A percentile compares a stretch with the other conserved stretches of the same genome.
Conservation (phyloP, 2,113 vertebrate genomes). For the Anhinga rufa region DNA sequence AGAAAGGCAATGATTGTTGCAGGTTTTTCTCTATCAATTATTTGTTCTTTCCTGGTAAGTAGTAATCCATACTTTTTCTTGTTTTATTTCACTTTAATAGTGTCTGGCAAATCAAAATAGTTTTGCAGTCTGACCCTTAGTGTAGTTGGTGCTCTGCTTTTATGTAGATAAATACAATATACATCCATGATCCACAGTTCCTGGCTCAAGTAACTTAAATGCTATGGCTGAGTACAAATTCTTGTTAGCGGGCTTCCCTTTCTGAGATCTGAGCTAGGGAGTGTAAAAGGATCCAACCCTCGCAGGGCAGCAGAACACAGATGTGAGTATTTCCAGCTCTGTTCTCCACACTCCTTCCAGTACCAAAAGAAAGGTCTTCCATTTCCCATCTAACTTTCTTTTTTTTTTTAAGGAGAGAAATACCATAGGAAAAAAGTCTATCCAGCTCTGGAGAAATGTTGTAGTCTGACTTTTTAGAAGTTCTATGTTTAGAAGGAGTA, state of each 20-base stretch:
- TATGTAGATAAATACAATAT: neutral
- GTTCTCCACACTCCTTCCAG: neutral
- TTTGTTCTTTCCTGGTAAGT: neutral
- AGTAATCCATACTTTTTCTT: neutral
- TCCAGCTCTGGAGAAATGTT: neutral
- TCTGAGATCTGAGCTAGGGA: neutral
- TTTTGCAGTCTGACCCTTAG: neutral
- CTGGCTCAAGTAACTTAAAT: neutral
- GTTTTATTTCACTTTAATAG: neutral
- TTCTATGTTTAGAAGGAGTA: neutral
- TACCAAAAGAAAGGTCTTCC: neutral
- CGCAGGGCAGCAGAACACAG: neutral
- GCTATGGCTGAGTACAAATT: neutral
- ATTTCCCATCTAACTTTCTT: neutral
- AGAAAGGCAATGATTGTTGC: neutral
- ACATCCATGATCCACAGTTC: neutral
- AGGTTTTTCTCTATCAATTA: neutral
- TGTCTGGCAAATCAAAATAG: neutral
- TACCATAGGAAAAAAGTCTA: neutral
- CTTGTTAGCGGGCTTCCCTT: neutral
- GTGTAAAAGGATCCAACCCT: neutral
- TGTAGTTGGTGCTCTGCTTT: neutral
- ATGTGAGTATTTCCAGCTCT: neutral
- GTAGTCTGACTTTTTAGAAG: neutral
- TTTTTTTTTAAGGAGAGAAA: neutral